Conservation (phyloP, 2,888 invertebrate genomes). For the Microplitis manilae region DNA sequence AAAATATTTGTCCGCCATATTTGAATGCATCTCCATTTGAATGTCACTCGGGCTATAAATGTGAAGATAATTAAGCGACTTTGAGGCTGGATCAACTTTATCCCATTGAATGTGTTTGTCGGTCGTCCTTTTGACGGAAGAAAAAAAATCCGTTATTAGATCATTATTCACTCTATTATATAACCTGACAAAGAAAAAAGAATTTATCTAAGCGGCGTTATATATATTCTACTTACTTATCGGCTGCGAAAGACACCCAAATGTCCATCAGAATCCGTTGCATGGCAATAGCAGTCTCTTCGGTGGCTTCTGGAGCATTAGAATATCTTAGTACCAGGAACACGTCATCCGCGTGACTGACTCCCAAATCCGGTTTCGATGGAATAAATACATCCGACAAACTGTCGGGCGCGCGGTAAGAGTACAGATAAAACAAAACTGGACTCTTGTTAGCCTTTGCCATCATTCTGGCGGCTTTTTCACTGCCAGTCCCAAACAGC, state of each 20-base stretch:
- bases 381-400: slow-evolving; percentile 74
- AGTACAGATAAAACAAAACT: slow-evolving; percentile 78
- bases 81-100: slow-evolving; percentile 71
- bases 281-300: slow-evolving; percentile 73
- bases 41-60: slow-evolving; percentile 73
- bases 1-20: slow-evolving; percentile 76
- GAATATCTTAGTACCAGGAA: slow-evolving; percentile 72
- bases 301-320: slow-evolving; percentile 65
- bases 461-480: slow-evolving; percentile 76
- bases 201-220: slow-evolving; percentile 41
- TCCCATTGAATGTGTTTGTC: slow-evolving; percentile 72
- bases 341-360: slow-evolving; percentile 78
- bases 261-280: slow-evolving; percentile 74
- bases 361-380: slow-evolving; percentile 76
- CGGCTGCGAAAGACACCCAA: slow-evolving; percentile 74
- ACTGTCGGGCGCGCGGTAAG: slow-evolving; percentile 76
- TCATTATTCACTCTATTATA: background rate
- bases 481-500: slow-evolving; percentile 76
- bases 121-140: slow-evolving; percentile 66
- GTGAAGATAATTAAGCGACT: slow-evolving; percentile 74
- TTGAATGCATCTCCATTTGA: slow-evolving; percentile 71
- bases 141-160: slow-evolving; percentile 42
- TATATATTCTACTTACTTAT: slow-evolving; percentile 74
- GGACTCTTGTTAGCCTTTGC: slow-evolving; percentile 75
- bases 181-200: background rate